Percentiles rank a stretch among this genome's conserved stretches.
Evolutionary conservation across 2,888 invertebrate genomes (phyloP).

Genomic region (Parnassius apollo): DNA sequence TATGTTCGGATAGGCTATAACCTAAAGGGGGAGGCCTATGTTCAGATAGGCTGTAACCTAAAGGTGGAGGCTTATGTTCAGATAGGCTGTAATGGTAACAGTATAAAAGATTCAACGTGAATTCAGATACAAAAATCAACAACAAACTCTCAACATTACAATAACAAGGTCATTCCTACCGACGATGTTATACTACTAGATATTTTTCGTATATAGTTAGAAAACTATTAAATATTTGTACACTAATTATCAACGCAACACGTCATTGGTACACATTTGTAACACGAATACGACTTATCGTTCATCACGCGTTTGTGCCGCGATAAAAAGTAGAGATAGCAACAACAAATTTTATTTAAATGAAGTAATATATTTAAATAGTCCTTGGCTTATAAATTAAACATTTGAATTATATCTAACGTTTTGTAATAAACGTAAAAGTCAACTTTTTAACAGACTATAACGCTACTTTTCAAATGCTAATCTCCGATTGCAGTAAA

Average conservation of each 20-base stretch:
- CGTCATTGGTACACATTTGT: slow-evolving; percentile 15
- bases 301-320: slow-evolving; percentile 18
- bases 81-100: too few relatives aligned
- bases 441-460: slow-evolving; percentile 7
- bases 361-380: slow-evolving; percentile 10
- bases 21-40: too few relatives aligned
- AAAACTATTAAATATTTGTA: slow-evolving; percentile 16
- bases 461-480: slow-evolving; percentile 14
- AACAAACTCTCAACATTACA: too few relatives aligned
- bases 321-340: slow-evolving; percentile 19
- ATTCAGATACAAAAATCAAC: too few relatives aligned
- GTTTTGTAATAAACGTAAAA: background rate
- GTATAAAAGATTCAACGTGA: too few relatives aligned
- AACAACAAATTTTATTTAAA: slow-evolving; percentile 13
- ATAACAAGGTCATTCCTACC: too few relatives aligned
- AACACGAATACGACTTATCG: slow-evolving; percentile 16
- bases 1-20: too few relatives aligned
- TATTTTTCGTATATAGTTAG: too few relatives aligned
- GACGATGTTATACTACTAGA: too few relatives aligned
- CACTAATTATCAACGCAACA: slow-evolving; percentile 9
- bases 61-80: too few relatives aligned
- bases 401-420: background rate
- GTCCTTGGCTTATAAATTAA: background rate
- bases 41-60: too few relatives aligned
- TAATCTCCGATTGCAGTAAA: slow-evolving; percentile 9